Evolutionary conservation across 1,140 invertebrate species (phyloP).

Genomic region (Drosophila serrata): DNA sequence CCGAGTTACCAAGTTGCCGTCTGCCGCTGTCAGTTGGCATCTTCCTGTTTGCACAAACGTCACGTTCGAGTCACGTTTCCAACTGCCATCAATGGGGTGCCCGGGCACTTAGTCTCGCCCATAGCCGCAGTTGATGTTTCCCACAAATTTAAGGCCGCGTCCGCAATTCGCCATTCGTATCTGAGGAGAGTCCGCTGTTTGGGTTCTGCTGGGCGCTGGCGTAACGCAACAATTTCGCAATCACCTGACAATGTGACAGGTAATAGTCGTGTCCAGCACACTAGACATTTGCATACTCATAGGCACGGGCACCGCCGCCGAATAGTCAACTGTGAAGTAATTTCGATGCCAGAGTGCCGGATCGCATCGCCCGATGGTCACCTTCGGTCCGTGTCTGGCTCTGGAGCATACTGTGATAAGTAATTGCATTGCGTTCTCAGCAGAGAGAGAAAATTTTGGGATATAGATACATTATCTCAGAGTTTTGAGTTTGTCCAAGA

Average conservation of each 20-base stretch:
- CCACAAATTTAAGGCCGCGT: slow-evolving; percentile 79
- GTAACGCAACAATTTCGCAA: slow-evolving; percentile 84
- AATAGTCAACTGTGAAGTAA: slow-evolving; percentile 63
- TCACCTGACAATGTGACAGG: slow-evolving; percentile 84
- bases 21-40: slow-evolving; percentile 73
- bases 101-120: slow-evolving; percentile 54
- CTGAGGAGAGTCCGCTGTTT: slow-evolving; percentile 5
- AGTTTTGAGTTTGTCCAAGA: not conserved
- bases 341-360: slow-evolving; percentile 59
- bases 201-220: slow-evolving; percentile 53
- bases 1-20: slow-evolving; percentile 11
- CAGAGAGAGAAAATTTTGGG: slow-evolving; percentile 7
- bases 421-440: slow-evolving; percentile 73
- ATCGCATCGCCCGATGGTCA: slow-evolving; percentile 40
- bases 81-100: slow-evolving; percentile 63
- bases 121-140: slow-evolving; percentile 78
- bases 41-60: slow-evolving; percentile 83
- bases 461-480: not conserved
- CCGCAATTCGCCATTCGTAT: slow-evolving; percentile 38
- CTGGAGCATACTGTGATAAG: slow-evolving; percentile 78
- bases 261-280: slow-evolving; percentile 81
- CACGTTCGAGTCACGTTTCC: slow-evolving; percentile 82
- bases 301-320: slow-evolving; percentile 25
- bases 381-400: slow-evolving; percentile 26
- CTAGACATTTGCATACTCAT: slow-evolving; percentile 73